Base-by-base conservation (phyloP, 2,888 invertebrate species). In the Oxycera nigricornis region DNA sequence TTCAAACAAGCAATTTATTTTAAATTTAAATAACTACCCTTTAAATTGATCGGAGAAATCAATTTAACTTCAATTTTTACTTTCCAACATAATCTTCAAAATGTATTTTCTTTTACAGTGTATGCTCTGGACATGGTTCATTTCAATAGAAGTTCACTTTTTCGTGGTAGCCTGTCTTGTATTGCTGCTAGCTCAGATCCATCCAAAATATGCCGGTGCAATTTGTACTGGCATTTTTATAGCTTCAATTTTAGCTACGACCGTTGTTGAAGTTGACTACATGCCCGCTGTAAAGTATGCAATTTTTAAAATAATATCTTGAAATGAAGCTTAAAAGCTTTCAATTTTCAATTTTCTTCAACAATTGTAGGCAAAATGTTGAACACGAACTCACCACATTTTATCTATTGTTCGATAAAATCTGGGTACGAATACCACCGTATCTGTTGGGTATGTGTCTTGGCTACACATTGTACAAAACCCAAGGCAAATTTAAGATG, bases 91-190 rank as follows among this genome's bases (percentile, higher is more conserved):
- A 35, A 46, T 2, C 6, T 7, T 46, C 17, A 46, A n/a, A 55
- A 55, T 50, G 6, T 14, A 7, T n/a, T 55, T 57, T n/a, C 11
- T 11, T 31, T 77, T 76, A 72, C 83, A 94, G 93, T 94, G 94
- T 79, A 91, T 93, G 91, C 87, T 92, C 72, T 90, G 93, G 88
- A 92, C 93, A 74, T 94, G 93, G 94, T 92, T 92, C 82, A 84
- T 94, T 68, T 90, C 92, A 0, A 88, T 91, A 79, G 93, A 94
- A 84, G 91, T 91, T 0, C 92, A 92, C 81, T 90, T 93, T 80
- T 93, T 93, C 84, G 87, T 90, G 30, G 82, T 89, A 17, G 92
- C 92, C 22, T 91, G 90, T 35, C 83, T 92, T 46, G 86, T 91
- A 76, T 82, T 91, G 74, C 87, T 92, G 70, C 81, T 91, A 52